Conservation (phyloP, 37 sponge, comb jelly and placozoan species). For the Haliclona indistincta region DNA sequence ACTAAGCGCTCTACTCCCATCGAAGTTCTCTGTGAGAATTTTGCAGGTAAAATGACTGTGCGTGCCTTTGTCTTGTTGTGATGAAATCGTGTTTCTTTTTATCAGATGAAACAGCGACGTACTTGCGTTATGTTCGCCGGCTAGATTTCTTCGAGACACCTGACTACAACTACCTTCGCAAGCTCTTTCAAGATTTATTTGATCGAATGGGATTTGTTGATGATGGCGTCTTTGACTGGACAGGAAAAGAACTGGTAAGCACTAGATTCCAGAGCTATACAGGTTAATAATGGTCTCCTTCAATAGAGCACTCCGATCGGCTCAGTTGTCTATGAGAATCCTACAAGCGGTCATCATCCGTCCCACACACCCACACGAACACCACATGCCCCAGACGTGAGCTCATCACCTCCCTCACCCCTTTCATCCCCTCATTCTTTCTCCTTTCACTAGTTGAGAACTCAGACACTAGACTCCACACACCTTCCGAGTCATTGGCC, state of each 20-base stretch:
- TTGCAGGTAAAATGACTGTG: slow-evolving; percentile 70
- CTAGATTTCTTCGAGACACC: slow-evolving; percentile 98
- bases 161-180: slow-evolving; percentile 91
- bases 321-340: slow-evolving; percentile 25
- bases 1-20: slow-evolving; percentile 98
- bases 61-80: background rate
- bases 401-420: slow-evolving; percentile 1
- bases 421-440: background rate
- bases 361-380: slow-evolving; percentile 1
- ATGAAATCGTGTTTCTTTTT: too few species aligned
- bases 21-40: slow-evolving; percentile 93
- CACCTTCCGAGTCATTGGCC: too few species aligned
- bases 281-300: background rate
- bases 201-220: slow-evolving; percentile 80
- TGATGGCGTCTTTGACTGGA: slow-evolving; percentile 97
- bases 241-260: slow-evolving; percentile 89
- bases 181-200: slow-evolving; percentile 89
- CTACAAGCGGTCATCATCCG: background rate
- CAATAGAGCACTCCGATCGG: slow-evolving; percentile 41
- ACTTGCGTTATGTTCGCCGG: slow-evolving; percentile 92
- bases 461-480: too few species aligned
- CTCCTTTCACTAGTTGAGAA: too few species aligned
- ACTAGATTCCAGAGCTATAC: background rate
- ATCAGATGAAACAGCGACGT: slow-evolving; percentile 95
- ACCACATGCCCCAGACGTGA: background rate